phyloP scores from a whole-genome alignment of 2,113 vertebrate genomes.

The Nothoprocta perdicaria region DNA sequence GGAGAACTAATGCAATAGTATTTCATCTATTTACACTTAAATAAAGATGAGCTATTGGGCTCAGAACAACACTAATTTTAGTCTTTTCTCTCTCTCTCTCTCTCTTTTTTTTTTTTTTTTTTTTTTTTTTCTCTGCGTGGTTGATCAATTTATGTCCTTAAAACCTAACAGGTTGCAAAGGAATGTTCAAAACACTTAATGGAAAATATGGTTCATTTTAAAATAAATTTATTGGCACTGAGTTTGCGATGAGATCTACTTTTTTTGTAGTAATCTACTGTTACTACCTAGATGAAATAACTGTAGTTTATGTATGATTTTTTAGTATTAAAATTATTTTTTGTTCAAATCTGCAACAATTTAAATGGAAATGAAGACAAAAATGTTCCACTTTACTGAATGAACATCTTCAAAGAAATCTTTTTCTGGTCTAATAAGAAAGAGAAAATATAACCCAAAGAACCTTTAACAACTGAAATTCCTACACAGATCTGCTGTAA shows the following conservation, averaged over 20 bases:
- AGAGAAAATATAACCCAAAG: not conserved
- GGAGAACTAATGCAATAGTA: not conserved
- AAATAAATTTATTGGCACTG: not conserved
- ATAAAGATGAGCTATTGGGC: not conserved
- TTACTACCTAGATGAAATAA: not conserved
- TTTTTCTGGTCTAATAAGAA: not conserved
- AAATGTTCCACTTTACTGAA: not conserved
- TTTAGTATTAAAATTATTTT: not conserved
- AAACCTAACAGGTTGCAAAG: not conserved
- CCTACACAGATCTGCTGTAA: not conserved
- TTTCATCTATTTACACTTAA: not conserved
- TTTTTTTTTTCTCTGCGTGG: conserved; percentile 5
- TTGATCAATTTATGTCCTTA: not conserved
- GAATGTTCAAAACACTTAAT: not conserved
- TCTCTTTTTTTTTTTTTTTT: no score
- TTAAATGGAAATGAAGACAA: not conserved
- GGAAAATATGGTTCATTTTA: not conserved
- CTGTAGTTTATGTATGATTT: not conserved
- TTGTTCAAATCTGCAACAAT: not conserved
- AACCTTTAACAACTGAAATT: not conserved
- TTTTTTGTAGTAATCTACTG: not conserved
- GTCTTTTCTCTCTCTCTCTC: not conserved
- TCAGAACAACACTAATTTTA: conserved; percentile 4
- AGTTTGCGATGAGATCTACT: not conserved
- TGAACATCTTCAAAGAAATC: accelerated